phyloP scores from a whole-genome alignment of 2,113 vertebrate genomes.

The Eidolon helvum region DNA sequence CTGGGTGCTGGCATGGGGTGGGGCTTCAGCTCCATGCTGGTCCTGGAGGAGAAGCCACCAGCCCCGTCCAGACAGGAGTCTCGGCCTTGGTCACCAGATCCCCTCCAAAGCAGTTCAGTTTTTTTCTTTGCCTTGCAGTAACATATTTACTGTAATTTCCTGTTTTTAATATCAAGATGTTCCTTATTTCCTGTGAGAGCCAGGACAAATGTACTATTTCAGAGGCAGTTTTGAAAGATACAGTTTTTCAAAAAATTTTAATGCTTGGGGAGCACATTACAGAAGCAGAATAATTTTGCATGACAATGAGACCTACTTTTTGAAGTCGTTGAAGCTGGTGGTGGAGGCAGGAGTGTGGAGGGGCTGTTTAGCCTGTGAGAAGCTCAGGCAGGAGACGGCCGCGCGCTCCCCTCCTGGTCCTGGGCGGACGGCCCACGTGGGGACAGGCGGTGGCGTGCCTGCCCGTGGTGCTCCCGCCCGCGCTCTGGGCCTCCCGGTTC shows the following conservation, averaged over 20 bases:
- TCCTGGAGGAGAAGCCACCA: not conserved
- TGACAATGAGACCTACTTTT: not conserved
- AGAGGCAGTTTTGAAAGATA: not conserved
- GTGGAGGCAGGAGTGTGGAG: not conserved
- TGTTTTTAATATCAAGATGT: not conserved
- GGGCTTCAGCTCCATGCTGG: not conserved
- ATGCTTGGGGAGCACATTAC: not conserved
- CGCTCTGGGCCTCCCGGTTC: too few species aligned
- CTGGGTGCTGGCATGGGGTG: not conserved
- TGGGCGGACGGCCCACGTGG: too few species aligned
- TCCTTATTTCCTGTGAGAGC: not conserved
- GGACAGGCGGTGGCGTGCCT: too few species aligned
- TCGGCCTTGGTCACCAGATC: not conserved
- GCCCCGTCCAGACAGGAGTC: not conserved
- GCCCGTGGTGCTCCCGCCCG: too few species aligned
- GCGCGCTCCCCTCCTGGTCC: too few species aligned
- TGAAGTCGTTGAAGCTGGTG: not conserved
- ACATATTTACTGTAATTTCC: not conserved
- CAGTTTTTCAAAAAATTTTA: not conserved
- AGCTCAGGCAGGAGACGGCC: not conserved
- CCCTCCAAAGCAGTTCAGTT: not conserved
- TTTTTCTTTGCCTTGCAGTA: not conserved
- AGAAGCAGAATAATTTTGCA: constrained; percentile 29
- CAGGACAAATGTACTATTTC: not conserved
- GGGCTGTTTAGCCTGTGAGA: not conserved